Base-by-base conservation (phyloP, 2,888 invertebrate genomes). In the Gymnoscelis rufifasciata region DNA sequence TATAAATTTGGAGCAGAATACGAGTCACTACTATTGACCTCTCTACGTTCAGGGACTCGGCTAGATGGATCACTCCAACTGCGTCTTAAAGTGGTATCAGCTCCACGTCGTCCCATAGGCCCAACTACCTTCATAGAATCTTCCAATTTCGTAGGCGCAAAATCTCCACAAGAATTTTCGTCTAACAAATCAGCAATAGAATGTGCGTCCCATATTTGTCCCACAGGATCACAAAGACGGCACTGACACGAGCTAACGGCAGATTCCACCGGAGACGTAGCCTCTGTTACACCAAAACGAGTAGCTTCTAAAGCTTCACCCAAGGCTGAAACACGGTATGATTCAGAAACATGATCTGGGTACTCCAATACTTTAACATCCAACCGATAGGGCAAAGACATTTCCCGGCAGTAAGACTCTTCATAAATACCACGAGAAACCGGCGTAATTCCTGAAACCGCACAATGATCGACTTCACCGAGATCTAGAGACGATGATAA, bases 131-230 rank as follows among this genome's bases (percentile, higher is more conserved):
- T 88, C 84, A 86, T 84, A 19, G 88, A 87, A 56, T 87, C 88
- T 62, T 86, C 87, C 56, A 88, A 71, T 68, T 87, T 87, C 2
- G 88, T 84, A 41, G 88, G 86, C 28, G 86, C 80, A 54, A 88
- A 87, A 65, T 88, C 87, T 50, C 69, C 83, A 67, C 82, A 78
- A 26, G 88, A 86, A 67, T 83, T 87, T 57, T 88, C 84, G 52
- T 89, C 77, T n/a, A 82, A 71, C 52, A 87, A 72, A 68, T 83
- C 80, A 44, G 88, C 81, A 61, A 91, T 90, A 26, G 91, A 90
- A 69, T 93, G 92, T 10, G 91, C 90, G 72, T 93, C 93, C 94
- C 94, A 94, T 56, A 93, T 92, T 72, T 92, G 91, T 40, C 93
- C 92, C 13, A 92, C 90, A 0, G 93, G 93, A 69, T 94, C 93